phyloP scores from a whole-genome alignment of 2,113 vertebrate species.

The Dolichotis patagonum region DNA sequence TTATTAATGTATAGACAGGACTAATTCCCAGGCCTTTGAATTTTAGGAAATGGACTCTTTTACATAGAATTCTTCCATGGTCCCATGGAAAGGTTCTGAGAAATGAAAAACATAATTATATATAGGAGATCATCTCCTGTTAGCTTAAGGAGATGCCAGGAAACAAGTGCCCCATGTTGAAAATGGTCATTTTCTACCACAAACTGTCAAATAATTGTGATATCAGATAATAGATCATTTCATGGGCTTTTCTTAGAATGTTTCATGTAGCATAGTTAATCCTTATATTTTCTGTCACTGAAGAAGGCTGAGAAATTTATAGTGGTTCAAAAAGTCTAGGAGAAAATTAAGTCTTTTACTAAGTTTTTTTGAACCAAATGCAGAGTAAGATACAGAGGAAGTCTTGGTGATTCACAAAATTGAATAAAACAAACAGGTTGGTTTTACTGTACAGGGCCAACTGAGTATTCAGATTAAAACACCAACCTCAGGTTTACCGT shows the following conservation, averaged over 20 bases:
- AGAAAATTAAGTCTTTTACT: slow-evolving; percentile 16
- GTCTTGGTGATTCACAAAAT: not conserved
- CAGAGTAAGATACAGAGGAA: not conserved
- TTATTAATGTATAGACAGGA: not conserved
- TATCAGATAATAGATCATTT: not conserved
- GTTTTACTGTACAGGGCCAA: not conserved
- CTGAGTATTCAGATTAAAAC: not conserved
- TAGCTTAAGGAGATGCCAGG: not conserved
- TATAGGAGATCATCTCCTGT: not conserved
- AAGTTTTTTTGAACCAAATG: not conserved
- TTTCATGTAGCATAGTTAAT: not conserved
- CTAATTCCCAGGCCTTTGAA: not conserved
- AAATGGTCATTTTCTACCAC: not conserved
- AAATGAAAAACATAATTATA: not conserved
- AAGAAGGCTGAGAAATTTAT: not conserved
- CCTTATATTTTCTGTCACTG: not conserved
- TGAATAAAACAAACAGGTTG: slow-evolving; percentile 27
- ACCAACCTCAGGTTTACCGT: not conserved
- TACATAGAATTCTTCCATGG: not conserved
- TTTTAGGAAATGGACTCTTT: not conserved
- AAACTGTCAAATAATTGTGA: not conserved
- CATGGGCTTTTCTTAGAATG: slow-evolving; percentile 26
- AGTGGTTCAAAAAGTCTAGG: not conserved
- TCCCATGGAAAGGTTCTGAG: not conserved
- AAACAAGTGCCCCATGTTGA: not conserved